Conservation (phyloP, 2,797 vertebrate genomes). For the Darevskia nairensis region DNA sequence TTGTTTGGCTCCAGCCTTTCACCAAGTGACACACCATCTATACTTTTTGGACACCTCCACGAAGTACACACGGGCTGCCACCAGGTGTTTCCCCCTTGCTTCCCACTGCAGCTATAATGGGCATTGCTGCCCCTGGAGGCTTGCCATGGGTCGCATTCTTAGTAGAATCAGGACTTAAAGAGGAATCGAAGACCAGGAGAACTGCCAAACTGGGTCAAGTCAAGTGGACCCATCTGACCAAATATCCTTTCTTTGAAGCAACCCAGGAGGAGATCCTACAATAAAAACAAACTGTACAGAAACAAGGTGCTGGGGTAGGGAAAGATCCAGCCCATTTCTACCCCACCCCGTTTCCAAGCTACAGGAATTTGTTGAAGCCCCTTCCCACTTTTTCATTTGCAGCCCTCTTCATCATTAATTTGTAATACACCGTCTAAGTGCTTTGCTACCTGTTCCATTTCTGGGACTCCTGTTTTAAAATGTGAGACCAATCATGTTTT, state of each 20-base stretch:
- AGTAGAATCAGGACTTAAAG: conserved; percentile 30
- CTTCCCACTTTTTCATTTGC: not conserved
- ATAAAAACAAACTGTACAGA: not conserved
- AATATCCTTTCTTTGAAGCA: not conserved
- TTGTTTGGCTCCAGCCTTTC: not conserved
- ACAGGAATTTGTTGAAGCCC: not conserved
- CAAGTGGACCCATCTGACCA: conserved; percentile 9
- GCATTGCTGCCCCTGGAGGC: not conserved
- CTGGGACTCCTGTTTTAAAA: conserved; percentile 59
- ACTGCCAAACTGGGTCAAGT: not conserved
- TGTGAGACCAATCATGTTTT: conserved; percentile 63
- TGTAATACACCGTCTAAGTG: conserved; percentile 49
- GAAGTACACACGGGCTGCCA: not conserved
- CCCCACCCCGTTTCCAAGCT: not conserved
- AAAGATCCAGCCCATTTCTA: not conserved
- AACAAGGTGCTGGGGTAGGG: not conserved
- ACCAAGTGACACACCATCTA: too few relatives aligned
- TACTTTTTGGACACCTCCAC: not conserved
- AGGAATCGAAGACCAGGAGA: conserved; percentile 23
- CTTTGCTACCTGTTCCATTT: conserved; percentile 44
- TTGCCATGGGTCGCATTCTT: not conserved
- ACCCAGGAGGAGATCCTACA: not conserved
- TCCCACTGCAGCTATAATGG: not conserved
- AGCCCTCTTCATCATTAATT: not conserved
- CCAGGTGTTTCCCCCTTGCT: not conserved